Conservation (phyloP, 2,888 invertebrate species). For the Incurvaria masculella region DNA sequence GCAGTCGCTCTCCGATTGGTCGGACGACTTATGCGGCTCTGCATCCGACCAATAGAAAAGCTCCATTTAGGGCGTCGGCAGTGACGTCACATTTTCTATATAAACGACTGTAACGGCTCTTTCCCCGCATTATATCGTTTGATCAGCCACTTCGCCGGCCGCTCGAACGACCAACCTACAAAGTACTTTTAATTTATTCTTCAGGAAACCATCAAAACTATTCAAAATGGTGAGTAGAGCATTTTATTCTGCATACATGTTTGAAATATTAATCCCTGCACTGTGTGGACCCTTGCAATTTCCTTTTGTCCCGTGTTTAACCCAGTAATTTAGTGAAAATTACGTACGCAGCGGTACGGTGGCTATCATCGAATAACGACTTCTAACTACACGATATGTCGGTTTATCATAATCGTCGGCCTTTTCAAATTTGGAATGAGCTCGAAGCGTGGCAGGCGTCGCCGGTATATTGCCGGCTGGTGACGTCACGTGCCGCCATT, state of each 20-base stretch:
- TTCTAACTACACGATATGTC: too few species aligned
- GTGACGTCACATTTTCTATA: slow-evolving; percentile 36
- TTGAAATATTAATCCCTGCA: too few species aligned
- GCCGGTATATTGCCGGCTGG: too few species aligned
- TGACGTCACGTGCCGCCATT: too few species aligned
- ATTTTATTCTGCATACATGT: neutral
- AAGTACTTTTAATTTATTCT: slow-evolving; percentile 42
- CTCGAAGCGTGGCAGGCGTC: too few species aligned
- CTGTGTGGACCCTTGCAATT: neutral
- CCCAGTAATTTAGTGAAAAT: too few species aligned
- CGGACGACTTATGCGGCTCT: neutral
- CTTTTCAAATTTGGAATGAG: too few species aligned
- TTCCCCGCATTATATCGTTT: slow-evolving; percentile 59
- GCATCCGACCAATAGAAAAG: neutral
- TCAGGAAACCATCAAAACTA: slow-evolving; percentile 47
- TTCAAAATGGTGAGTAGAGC: slow-evolving; percentile 45
- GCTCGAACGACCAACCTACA: slow-evolving; percentile 54
- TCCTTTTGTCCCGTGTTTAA: neutral
- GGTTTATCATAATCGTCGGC: too few species aligned
- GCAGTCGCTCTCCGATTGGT: neutral
- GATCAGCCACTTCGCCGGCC: slow-evolving; percentile 68
- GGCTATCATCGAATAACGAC: too few species aligned
- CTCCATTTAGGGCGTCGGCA: neutral
- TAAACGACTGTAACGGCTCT: slow-evolving; percentile 46
- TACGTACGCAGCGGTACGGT: too few species aligned